These are phyloP conservation scores for Chelonoidis abingdonii DNA, from an alignment of 2,113 vertebrate species.

Conservation along the genomic window DNA sequence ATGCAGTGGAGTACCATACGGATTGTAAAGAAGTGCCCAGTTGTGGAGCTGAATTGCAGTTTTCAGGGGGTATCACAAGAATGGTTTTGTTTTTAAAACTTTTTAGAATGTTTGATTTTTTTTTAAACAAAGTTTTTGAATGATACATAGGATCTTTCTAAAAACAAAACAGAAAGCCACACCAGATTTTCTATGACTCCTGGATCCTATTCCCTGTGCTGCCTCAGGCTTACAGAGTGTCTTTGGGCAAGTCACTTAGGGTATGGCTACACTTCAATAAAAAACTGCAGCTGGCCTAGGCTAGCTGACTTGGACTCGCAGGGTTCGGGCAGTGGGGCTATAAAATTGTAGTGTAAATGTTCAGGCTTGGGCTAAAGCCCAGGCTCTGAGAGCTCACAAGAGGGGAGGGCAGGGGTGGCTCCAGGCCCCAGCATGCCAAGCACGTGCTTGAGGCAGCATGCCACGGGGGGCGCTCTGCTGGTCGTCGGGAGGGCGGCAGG, in stretches of 20 bases:
- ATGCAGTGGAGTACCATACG: background rate
- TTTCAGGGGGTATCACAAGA: background rate
- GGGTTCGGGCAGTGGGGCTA: background rate
- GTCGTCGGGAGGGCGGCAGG: too few relatives aligned
- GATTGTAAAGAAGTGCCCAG: background rate
- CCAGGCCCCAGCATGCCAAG: too few relatives aligned
- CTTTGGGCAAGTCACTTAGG: background rate
- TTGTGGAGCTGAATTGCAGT: background rate
- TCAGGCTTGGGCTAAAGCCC: background rate
- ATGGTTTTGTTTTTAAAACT: background rate
- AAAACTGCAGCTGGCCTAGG: background rate
- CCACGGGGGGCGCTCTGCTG: too few relatives aligned
- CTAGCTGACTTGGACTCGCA: background rate
- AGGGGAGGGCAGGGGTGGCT: too few relatives aligned
- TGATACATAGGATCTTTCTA: slow-evolving; percentile 6
- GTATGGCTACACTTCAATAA: background rate
- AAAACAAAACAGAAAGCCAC: background rate
- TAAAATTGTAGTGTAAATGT: background rate
- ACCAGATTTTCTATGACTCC: background rate
- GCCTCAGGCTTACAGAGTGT: background rate
- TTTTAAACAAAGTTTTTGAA: slow-evolving; percentile 15
- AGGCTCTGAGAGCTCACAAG: background rate
- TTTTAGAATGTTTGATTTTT: background rate
- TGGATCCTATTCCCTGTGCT: background rate
- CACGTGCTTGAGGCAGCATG: too few relatives aligned